A percentile compares a stretch with the other conserved stretches of the same genome.
These are phyloP conservation scores for Dichetophora obliterata DNA, from an alignment of 2,888 invertebrate genomes.

Conservation along the genomic window DNA sequence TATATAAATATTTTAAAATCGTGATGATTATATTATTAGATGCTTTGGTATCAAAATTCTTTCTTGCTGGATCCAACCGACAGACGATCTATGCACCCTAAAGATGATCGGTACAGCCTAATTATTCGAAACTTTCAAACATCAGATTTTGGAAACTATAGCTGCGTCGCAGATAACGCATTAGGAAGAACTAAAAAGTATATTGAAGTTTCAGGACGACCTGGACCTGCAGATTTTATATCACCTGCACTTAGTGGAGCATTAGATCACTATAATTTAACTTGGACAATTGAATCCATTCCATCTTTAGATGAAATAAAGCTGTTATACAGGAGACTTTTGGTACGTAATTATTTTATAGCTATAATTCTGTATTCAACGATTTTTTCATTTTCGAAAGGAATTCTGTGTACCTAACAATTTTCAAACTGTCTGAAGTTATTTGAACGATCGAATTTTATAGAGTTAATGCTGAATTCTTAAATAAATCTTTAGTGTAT, in stretches of 20 bases:
- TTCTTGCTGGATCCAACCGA: conserved; percentile 75
- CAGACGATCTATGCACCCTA: conserved; percentile 74
- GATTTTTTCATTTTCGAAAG: too few species aligned
- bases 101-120: conserved; percentile 74
- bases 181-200: conserved; percentile 73
- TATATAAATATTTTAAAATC: background rate
- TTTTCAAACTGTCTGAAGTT: too few species aligned
- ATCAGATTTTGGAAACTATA: conserved; percentile 76
- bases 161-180: conserved; percentile 73
- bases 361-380: too few species aligned
- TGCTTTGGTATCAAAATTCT: conserved; percentile 77
- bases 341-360: conserved; percentile 70
- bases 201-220: conserved; percentile 76
- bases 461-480: too few species aligned
- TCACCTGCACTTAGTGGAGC: conserved; percentile 74
- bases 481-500: too few species aligned
- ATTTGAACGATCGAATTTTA: too few species aligned
- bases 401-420: too few species aligned
- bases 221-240: conserved; percentile 75
- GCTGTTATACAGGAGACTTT: conserved; percentile 74
- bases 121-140: conserved; percentile 74
- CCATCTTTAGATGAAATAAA: conserved; percentile 76
- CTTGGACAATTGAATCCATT: conserved; percentile 78
- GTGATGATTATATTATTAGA: conserved; percentile 65
- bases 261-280: conserved; percentile 75